Evolutionary conservation across 2,888 invertebrate genomes (phyloP), one percentile per base, ranked within the genome.

Genomic region (Andricus curvator): DNA sequence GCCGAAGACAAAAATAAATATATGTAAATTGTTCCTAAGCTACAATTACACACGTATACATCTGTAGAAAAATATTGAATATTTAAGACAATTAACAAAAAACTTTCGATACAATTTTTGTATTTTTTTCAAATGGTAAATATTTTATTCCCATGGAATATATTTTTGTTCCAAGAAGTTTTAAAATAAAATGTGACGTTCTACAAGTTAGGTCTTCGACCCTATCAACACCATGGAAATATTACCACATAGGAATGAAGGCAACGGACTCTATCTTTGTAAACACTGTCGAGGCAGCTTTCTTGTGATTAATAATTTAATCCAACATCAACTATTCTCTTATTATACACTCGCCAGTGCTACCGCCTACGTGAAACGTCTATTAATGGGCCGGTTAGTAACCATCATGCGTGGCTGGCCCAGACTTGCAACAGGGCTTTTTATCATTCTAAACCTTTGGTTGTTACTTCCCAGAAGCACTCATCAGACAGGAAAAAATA

Each of bases 361-460:
- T 37, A 65, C 17, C 65, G 37, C 20, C 13, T 25, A 65, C 65
- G 65, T 65, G 65, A 33, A 65, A 65, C 17, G 37, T 37, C 17
- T 65, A 65, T 65, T n/a, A 65, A 65, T 65, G 65, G 33, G 65
- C 20, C 56, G n/a, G 20, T 65, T 65, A 17, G 65, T 20, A 33
- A 33, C 9, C 33, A 65, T 11, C 65, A 65, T 33, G 33, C 29
- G 33, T 33, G 33, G 20, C 33, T 33, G 56, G 56, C 65, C 29
- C 33, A 65, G 65, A 64, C 64, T 6, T 11, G 29, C 29, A 29
- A 29, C 25, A 29, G 9, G 20, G 33, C 2, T 8, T 65, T 65
- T 64, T 20, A n/a, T 5, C 6, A 65, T n/a, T 65, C 65, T 37
- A 65, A 33, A 33, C 65, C 9, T 56, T 56, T n/a, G 11, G 3